Evolutionary conservation across 1,140 invertebrate genomes (phyloP), one percentile per base, ranked within the genome.

Genomic region (Vanessa tameamea): DNA sequence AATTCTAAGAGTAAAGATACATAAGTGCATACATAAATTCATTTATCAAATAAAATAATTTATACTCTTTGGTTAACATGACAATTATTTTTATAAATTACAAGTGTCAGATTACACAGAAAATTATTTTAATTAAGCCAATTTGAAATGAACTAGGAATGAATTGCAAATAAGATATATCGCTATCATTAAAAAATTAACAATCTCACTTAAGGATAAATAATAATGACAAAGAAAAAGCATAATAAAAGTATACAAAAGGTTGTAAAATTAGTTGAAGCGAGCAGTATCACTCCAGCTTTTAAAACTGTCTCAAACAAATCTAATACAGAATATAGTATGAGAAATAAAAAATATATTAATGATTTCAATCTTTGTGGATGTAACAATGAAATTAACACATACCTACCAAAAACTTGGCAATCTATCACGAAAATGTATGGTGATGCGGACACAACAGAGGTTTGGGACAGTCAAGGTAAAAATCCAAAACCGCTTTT

Each of bases 251-350:
- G 66, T 26, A 50, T 47, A 23, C 76, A 78, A 64, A 78, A 74
- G 51, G 50, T 65, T 20, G 16, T 65, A 26, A 47, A 69, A 14
- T 57, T 69, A 11, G 47, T 53, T 16, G 65, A 72, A 64, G 64
- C 64, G 8, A 43, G 57, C 59, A 26, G 26, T 50, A 16, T 65
- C 64, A 16, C 67, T 9, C 67, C 68, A 15, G 53, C 50, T 64
- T 73, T 72, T 59, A 71, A 78, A 57, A 57, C 23, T 55, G 64
- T 14, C 12, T 73, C 71, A 64, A 61, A 48, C 20, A 66, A 65
- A n/a, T 68, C 67, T n/a, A 64, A 70, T 26, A 76, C 50, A 55
- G 43, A 73, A 16, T 57, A 55, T 48, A 57, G 12, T 31, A 51
- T 51, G 51, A 67, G 20, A 9, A 48, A 55, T 47, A 59, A 68